Base-by-base conservation (phyloP, 2,888 invertebrate genomes). In the Phaedon cochleariae region DNA sequence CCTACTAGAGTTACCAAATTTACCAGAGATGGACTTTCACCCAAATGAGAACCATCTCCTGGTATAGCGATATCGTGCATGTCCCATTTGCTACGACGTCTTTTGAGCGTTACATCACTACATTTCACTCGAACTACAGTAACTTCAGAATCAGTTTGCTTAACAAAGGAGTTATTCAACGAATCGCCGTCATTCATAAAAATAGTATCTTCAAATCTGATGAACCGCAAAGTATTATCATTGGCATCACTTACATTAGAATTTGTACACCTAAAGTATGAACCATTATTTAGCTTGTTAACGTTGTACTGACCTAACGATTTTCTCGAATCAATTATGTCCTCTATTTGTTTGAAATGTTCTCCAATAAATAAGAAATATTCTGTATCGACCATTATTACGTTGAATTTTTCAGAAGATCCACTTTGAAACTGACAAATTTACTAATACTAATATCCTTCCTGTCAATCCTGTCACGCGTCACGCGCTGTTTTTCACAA, bases 101-200 rank as follows among this genome's bases (percentile, higher is more conserved):
- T 79, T 71, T 77, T 72, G 79, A 75, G 71, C 72, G 82, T 62
- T 80, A 77, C 65, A 20, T 78, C 76, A 59, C 79, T 77, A 55
- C 80, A 77, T 74, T 86, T 86, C 79, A 88, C 86, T 73, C 87
- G 79, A 7, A 88, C 82, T 2, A 88, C 85, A 0, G 88, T 88
- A 60, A 88, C 85, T 76, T 88, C 88, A 0, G 88, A 88, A 78
- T 88, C 88, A 55, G 88, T 88, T 0, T 86, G 86, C 84, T 87
- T 87, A 12, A 87, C 66, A 61, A 73, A 76, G 6, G 73, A 65
- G 22, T 68, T 67, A 41, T 69, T 72, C 5, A 68, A 57, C 22
- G 70, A 72, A 60, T 79, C 76, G n/a, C 76, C 77, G 63, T 80
- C 79, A 60, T 71, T 77, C 6, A 73, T 64, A 64, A 74, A 69